A percentile compares a stretch with the other conserved stretches of the same genome.
Conservation (phyloP, 2,797 vertebrate species). For the Sebastes kiyomatsui region DNA sequence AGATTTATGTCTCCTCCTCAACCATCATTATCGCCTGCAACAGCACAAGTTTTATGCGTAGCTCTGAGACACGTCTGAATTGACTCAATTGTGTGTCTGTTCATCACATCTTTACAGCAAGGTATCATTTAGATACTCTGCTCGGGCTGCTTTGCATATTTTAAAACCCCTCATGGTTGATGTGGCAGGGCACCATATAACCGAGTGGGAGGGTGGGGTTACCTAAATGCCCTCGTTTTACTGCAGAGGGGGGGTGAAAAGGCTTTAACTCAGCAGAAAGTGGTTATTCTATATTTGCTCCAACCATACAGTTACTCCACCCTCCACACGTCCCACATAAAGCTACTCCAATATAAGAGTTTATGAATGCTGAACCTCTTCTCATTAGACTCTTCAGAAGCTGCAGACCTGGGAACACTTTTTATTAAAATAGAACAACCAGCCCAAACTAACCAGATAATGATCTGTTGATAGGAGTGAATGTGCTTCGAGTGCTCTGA, state of each 20-base stretch:
- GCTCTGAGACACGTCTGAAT: slow-evolving; percentile 50
- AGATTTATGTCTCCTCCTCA: slow-evolving; percentile 64
- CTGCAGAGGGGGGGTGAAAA: slow-evolving; percentile 56
- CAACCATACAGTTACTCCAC: slow-evolving; percentile 79
- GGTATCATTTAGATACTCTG: slow-evolving; percentile 14
- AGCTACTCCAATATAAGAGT: slow-evolving; percentile 65
- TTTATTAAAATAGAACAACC: slow-evolving; percentile 33
- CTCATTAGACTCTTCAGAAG: slow-evolving; percentile 40
- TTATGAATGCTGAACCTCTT: slow-evolving; percentile 59
- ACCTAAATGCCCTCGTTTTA: slow-evolving; percentile 73
- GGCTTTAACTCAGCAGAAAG: slow-evolving; percentile 78
- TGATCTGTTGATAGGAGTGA: slow-evolving; percentile 37
- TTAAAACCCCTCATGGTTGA: slow-evolving; percentile 60
- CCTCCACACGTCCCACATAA: slow-evolving; percentile 76
- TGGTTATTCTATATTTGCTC: slow-evolving; percentile 83
- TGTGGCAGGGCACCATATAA: slow-evolving; percentile 72
- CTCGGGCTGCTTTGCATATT: slow-evolving; percentile 55
- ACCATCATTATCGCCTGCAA: slow-evolving; percentile 55
- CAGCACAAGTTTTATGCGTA: slow-evolving; percentile 24
- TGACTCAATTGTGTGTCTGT: slow-evolving; percentile 44
- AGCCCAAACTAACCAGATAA: slow-evolving; percentile 38
- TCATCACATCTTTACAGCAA: slow-evolving; percentile 31
- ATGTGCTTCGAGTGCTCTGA: background rate
- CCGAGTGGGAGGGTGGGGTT: slow-evolving; percentile 70
- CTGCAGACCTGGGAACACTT: slow-evolving; percentile 35